Evolutionary conservation across 2,113 vertebrate genomes (phyloP), one percentile per base, ranked within the genome.

Genomic region (Choloepus hoffmanni): DNA sequence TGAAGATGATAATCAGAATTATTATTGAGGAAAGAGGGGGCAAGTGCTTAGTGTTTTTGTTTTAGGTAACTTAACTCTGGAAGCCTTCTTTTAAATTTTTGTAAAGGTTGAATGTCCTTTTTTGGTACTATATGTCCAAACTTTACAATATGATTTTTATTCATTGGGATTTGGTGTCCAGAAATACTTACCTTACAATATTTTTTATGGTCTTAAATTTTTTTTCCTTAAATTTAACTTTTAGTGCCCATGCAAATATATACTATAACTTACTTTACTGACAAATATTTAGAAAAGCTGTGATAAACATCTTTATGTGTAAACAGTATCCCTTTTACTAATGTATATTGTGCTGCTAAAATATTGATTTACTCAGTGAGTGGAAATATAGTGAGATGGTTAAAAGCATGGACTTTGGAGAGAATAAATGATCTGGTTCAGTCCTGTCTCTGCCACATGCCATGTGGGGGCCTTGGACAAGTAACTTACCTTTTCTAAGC

Each of bases 81-180:
- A 92, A 89, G 30, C 24, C 68, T n/a, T 82, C 79, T 77, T 95
- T 70, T 77, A 48, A 67, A 11, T 74, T 89, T 94, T 81, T 89
- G 19, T 72, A 28, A 55, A 74, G 30, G 15, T 70, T 77, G 21
- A 89, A 26, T 93, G 60, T 81, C 36, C 16, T 60, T 45, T 19
- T 18, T 19, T 58, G 19, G 18, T 58, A 19, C 74, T 73, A 67
- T 77, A 70, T 92, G 65, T 72, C 53, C 40, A 90, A 73, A 63
- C 90, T 92, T 95, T 92, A 73, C 18, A 96, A 1, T 92, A 21
- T 48, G 5, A 45, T 77, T 73, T 93, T 85, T 94, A 63, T 62
- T 90, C 63, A 72, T 95, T 72, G 84, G 85, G 36, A 72, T 28
- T 84, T 84, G 19, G 9, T 48, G 7, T 94, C 14, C 33, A 84